Evolutionary conservation across 2,113 vertebrate species (phyloP).

Genomic region (Leptodactylus fuscus): DNA sequence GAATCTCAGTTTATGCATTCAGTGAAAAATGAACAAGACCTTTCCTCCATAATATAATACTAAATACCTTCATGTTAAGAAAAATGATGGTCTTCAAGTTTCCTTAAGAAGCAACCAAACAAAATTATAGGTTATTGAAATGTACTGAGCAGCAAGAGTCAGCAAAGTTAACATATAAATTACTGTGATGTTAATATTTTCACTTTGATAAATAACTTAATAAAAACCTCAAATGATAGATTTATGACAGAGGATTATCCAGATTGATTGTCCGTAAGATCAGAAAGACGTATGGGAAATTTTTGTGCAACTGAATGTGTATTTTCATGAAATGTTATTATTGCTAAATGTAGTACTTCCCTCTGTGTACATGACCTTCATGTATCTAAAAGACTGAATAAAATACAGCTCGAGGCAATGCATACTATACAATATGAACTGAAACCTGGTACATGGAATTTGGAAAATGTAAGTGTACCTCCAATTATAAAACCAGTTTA

Average conservation of each 20-base stretch:
- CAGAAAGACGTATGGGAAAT: neutral
- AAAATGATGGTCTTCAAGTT: slow-evolving; percentile 17
- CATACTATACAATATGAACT: too few species aligned
- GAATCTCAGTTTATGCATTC: neutral
- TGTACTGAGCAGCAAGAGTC: neutral
- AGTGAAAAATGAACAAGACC: neutral
- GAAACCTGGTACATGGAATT: too few species aligned
- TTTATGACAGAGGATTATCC: neutral
- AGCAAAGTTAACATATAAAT: neutral
- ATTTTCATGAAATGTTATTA: neutral
- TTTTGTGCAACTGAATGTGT: neutral
- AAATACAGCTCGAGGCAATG: too few species aligned
- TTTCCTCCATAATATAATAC: slow-evolving; percentile 5
- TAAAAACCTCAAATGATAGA: slow-evolving; percentile 17
- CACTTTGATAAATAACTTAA: neutral
- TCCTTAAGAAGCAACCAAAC: neutral
- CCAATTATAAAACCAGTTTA: too few species aligned
- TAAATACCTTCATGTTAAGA: slow-evolving; percentile 28
- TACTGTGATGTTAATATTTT: neutral
- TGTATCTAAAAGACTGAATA: too few species aligned
- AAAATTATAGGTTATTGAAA: slow-evolving; percentile 24
- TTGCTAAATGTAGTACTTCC: too few species aligned
- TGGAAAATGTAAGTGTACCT: too few species aligned
- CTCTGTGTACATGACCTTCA: too few species aligned
- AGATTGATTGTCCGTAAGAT: neutral